Evolutionary conservation across 2,113 vertebrate genomes (phyloP).

Genomic region (Callorhinus ursinus): DNA sequence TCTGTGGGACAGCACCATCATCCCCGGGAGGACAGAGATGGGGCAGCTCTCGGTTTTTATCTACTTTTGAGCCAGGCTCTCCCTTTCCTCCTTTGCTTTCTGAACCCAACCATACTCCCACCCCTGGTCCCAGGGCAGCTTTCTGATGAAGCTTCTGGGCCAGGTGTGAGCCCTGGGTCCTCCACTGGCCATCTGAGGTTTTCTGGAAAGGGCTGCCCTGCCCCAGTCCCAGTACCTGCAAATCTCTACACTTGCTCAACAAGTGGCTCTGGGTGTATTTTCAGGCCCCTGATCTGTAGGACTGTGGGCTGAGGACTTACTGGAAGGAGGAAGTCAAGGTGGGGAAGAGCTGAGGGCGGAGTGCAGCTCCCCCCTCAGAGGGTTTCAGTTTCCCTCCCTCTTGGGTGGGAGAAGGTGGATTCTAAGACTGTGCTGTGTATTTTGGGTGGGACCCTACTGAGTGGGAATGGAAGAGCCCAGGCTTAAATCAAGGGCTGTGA

Average conservation of each 20-base stretch:
- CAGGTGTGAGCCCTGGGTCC: background rate
- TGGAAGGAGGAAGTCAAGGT: background rate
- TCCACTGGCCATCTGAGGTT: background rate
- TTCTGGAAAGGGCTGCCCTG: background rate
- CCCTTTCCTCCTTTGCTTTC: background rate
- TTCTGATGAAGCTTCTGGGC: background rate
- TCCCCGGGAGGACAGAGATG: background rate
- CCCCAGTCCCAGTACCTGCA: background rate
- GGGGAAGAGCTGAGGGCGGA: background rate
- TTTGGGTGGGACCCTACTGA: background rate
- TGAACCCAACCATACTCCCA: background rate
- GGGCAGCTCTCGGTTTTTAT: background rate
- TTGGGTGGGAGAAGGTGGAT: background rate
- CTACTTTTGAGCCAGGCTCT: background rate
- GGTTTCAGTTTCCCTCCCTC: conserved; percentile 33
- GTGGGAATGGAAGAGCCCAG: background rate
- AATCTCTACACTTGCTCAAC: background rate
- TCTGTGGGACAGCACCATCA: background rate
- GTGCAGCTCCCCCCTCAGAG: background rate
- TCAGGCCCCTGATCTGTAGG: background rate
- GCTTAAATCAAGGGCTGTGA: background rate
- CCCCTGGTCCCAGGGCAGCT: background rate
- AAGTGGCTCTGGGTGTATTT: background rate
- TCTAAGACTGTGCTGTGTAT: background rate
- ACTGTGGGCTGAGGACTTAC: background rate